These are phyloP conservation scores for Paedocypris micromegethes DNA, from an alignment of 2,797 vertebrate genomes.

Conservation along the genomic window DNA sequence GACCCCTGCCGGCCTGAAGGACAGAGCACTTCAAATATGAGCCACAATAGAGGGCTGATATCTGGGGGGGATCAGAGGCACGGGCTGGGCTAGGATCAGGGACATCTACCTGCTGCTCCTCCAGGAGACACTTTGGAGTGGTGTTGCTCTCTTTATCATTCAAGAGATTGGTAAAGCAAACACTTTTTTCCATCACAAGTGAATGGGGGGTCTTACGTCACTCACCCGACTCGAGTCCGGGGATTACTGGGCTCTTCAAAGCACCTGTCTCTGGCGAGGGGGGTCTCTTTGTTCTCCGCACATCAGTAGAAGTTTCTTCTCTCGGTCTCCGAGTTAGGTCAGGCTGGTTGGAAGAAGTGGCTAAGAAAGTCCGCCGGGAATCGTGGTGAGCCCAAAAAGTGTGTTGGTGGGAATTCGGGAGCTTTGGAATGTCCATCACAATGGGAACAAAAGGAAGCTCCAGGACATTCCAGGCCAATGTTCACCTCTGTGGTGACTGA, in stretches of 20 bases:
- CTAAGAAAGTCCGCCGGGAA: background rate
- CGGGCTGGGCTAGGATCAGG: slow-evolving; percentile 45
- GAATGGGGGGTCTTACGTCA: slow-evolving; percentile 37
- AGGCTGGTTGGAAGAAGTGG: background rate
- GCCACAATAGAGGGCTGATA: slow-evolving; percentile 52
- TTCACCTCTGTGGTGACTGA: slow-evolving; percentile 34
- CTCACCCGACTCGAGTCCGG: slow-evolving; percentile 15
- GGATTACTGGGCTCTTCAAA: slow-evolving; percentile 40
- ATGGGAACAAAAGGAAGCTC: slow-evolving; percentile 53
- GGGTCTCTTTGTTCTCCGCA: slow-evolving; percentile 24
- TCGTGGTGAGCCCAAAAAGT: slow-evolving; percentile 41
- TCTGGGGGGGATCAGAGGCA: slow-evolving; percentile 53
- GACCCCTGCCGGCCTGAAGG: slow-evolving; percentile 53
- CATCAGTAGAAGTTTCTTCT: slow-evolving; percentile 19
- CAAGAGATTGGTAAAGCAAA: slow-evolving; percentile 41
- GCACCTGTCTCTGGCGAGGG: slow-evolving; percentile 40
- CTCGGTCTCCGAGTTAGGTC: background rate
- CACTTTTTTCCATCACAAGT: slow-evolving; percentile 40
- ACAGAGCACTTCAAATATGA: slow-evolving; percentile 55
- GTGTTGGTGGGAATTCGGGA: slow-evolving; percentile 23
- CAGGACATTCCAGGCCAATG: slow-evolving; percentile 39
- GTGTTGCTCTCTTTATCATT: slow-evolving; percentile 51
- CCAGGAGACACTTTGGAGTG: slow-evolving; percentile 38
- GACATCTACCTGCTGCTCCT: slow-evolving; percentile 54
- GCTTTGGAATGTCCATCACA: slow-evolving; percentile 57